A percentile compares a stretch with the other conserved stretches of the same genome.
phyloP scores from a whole-genome alignment of 1,140 invertebrate species.

The Leptinotarsa lineolata region DNA sequence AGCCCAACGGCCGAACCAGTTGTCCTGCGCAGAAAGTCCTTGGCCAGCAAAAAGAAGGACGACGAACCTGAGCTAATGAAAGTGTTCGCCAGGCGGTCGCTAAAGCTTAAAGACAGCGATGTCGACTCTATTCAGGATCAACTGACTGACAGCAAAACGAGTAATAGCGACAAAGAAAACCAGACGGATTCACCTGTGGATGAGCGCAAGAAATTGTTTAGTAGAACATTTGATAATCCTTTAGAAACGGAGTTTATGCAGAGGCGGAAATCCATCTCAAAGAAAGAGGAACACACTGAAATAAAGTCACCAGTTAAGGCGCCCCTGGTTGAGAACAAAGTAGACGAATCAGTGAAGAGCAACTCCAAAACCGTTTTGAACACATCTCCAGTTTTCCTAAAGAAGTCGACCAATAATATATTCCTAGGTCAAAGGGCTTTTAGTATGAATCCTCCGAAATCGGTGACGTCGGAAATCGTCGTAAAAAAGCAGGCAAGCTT shows the following conservation, averaged over 20 bases:
- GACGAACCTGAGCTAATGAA: constrained; percentile 78
- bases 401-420: constrained; percentile 39
- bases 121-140: constrained; percentile 58
- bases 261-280: constrained; percentile 29
- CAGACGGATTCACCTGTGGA: constrained; percentile 57
- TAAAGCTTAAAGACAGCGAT: constrained; percentile 74
- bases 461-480: constrained; percentile 29
- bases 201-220: constrained; percentile 52
- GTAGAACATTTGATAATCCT: constrained; percentile 45
- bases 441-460: constrained; percentile 42
- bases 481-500: constrained; percentile 47
- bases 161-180: constrained; percentile 58
- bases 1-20: constrained; percentile 47
- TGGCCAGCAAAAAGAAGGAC: constrained; percentile 59
- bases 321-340: constrained; percentile 41
- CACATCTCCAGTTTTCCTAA: constrained; percentile 23
- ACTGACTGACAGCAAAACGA: constrained; percentile 30
- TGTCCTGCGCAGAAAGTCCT: constrained; percentile 63
- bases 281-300: constrained; percentile 41
- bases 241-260: constrained; percentile 10
- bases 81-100: constrained; percentile 75
- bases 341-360: constrained; percentile 11
- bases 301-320: constrained; percentile 32
- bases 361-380: constrained; percentile 17
- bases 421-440: constrained; percentile 45